Evolutionary conservation across 1,140 invertebrate species (phyloP).

Genomic region (Drosophila littoralis): DNA sequence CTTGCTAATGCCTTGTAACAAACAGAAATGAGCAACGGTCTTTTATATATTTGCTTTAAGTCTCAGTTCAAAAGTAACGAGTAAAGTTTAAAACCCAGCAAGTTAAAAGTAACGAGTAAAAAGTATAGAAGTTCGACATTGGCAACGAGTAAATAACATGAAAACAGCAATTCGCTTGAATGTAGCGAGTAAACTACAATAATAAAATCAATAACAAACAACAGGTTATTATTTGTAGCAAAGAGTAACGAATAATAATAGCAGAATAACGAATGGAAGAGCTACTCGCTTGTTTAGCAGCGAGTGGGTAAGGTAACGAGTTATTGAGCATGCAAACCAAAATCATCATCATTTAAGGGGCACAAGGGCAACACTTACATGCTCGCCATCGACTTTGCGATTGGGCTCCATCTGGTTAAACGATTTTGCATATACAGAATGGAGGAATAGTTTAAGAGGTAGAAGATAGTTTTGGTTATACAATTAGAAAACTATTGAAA

Average conservation of each 20-base stretch:
- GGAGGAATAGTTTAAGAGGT: slow-evolving; percentile 35
- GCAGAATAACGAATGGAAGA: not conserved
- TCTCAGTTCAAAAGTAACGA: not conserved
- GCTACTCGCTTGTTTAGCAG: not conserved
- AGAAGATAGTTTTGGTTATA: slow-evolving; percentile 28
- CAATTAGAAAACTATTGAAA: not conserved
- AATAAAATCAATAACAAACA: not conserved
- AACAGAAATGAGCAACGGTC: not conserved
- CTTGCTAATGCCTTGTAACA: too few relatives aligned
- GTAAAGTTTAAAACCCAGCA: not conserved
- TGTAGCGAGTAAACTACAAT: not conserved
- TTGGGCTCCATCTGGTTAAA: slow-evolving; percentile 89
- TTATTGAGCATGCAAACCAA: slow-evolving; percentile 26
- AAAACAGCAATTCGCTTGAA: too few relatives aligned
- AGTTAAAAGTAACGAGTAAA: not conserved
- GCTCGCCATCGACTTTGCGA: slow-evolving; percentile 89
- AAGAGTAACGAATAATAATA: not conserved
- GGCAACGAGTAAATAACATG: too few relatives aligned
- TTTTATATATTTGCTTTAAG: not conserved
- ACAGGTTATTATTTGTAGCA: not conserved
- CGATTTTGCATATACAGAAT: slow-evolving; percentile 21
- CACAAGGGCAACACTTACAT: slow-evolving; percentile 86
- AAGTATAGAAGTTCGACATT: too few relatives aligned
- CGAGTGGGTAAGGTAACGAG: not conserved
- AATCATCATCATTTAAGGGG: not conserved